Conservation (phyloP, 1,140 invertebrate genomes). For the Akabosia matsudoensis region DNA sequence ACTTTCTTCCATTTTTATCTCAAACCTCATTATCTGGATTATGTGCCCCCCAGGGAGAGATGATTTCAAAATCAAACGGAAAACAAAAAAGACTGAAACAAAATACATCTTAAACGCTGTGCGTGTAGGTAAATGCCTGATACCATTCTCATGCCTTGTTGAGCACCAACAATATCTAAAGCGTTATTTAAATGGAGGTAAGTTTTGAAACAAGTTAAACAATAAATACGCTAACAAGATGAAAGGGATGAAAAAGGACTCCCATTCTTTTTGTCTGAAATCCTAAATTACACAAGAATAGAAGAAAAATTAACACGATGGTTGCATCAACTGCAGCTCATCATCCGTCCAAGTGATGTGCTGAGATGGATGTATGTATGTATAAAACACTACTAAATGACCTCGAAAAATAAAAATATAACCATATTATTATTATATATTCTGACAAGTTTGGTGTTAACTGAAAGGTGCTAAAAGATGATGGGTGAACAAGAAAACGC, state of each 20-base stretch:
- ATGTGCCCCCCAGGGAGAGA: slow-evolving; percentile 12
- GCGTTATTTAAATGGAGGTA: background rate
- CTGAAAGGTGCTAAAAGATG: slow-evolving; percentile 15
- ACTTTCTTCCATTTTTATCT: background rate
- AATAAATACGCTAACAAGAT: slow-evolving; percentile 3
- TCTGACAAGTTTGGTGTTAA: slow-evolving; percentile 6
- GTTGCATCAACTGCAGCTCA: background rate
- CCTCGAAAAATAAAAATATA: background rate
- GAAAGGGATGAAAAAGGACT: background rate
- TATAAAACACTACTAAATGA: background rate
- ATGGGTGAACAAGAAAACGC: background rate
- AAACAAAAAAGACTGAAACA: background rate
- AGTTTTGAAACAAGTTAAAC: background rate
- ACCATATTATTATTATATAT: background rate
- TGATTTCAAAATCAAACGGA: slow-evolving; percentile 6
- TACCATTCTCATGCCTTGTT: no score
- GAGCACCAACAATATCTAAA: background rate
- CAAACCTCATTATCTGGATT: background rate
- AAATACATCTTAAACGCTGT: no score
- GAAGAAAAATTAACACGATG: background rate
- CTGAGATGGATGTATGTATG: background rate
- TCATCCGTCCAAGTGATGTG: background rate
- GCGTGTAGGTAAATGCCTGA: no score
- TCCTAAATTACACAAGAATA: background rate
- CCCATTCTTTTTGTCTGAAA: background rate